Percentiles rank a stretch among this genome's conserved stretches.
Evolutionary conservation across 2,888 invertebrate species (phyloP).

Genomic region (Argynnis bischoffii): DNA sequence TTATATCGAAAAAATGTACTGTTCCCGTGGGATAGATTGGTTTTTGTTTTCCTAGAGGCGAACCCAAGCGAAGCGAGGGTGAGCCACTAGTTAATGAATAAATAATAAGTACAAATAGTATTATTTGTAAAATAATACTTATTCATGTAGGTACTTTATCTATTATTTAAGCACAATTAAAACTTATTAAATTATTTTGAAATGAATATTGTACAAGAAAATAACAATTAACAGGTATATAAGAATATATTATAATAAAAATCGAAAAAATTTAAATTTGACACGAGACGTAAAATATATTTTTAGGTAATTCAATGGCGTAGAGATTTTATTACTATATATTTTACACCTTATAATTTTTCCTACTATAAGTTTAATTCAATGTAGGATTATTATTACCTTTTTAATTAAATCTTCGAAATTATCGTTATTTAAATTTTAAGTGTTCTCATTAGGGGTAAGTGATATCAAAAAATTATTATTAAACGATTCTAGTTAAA

Average conservation of each 20-base stretch:
- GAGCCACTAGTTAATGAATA: too few relatives aligned
- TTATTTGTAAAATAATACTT: neutral
- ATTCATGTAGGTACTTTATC: neutral
- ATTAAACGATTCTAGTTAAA: neutral
- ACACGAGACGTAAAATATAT: constrained; percentile 5
- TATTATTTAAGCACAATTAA: neutral
- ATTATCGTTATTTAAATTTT: constrained; percentile 55
- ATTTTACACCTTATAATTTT: constrained; percentile 51
- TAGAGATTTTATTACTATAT: constrained; percentile 47
- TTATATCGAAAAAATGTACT: too few relatives aligned
- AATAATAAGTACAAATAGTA: neutral
- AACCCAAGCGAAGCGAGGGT: too few relatives aligned
- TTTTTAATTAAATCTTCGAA: constrained; percentile 48
- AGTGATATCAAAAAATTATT: neutral
- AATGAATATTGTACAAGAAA: too few relatives aligned
- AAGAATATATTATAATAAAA: neutral
- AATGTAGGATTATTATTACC: constrained; percentile 53
- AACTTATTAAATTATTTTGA: neutral
- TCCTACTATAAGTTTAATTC: constrained; percentile 47
- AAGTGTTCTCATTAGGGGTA: constrained; percentile 12
- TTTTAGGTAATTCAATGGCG: constrained; percentile 47
- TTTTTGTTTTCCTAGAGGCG: too few relatives aligned
- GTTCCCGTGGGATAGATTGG: too few relatives aligned
- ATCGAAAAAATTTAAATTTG: constrained; percentile 9
- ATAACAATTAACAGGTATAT: too few relatives aligned